Evolutionary conservation across 2,113 vertebrate genomes (phyloP), one percentile per base, ranked within the genome.

Genomic region (Mesoclemmys tuberculata): DNA sequence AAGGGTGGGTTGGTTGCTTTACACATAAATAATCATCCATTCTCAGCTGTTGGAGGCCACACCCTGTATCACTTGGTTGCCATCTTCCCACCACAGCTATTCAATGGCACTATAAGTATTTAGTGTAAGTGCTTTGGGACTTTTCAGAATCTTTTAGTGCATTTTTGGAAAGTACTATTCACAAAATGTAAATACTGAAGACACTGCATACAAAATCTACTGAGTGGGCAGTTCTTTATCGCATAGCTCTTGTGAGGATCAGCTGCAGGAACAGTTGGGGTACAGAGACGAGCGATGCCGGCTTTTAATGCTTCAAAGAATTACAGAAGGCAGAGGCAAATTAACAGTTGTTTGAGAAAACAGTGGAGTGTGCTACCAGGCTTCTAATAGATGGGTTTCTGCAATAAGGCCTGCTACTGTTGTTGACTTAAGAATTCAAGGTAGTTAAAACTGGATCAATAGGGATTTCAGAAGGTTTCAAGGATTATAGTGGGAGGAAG

Each of bases 351-450:
- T 89, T 92, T 75, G 91, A 82, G 80, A 89, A 95, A 94, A 85
- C 79, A 87, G 84, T 92, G 87, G 29, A 85, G 56, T 93, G 79
- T 75, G 51, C 71, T 92, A 85, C 75, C 21, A 56, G 68, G 52
- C 38, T 95, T 95, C 56, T 92, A 87, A 82, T 71, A 94, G 93
- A 92, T 58, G 80, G 44, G 38, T 86, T 87, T 88, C 89, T 93
- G 61, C 88, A 89, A 64, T 38, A 87, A 90, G 92, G 31, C 49
- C 87, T 96, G 85, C 93, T 93, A 82, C 80, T 92, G 82, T 85
- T 94, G 90, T 94, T 96, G 94, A 89, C 87, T 96, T 90, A 89
- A 0, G 27, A 95, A 94, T 96, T 94, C 95, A 91, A 46, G 31
- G 56, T 87, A 90, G 84, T 90, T 96, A 94, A 46, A 0, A 0